phyloP scores from a whole-genome alignment of 1,140 invertebrate species.

The Neodiprion lecontei region DNA sequence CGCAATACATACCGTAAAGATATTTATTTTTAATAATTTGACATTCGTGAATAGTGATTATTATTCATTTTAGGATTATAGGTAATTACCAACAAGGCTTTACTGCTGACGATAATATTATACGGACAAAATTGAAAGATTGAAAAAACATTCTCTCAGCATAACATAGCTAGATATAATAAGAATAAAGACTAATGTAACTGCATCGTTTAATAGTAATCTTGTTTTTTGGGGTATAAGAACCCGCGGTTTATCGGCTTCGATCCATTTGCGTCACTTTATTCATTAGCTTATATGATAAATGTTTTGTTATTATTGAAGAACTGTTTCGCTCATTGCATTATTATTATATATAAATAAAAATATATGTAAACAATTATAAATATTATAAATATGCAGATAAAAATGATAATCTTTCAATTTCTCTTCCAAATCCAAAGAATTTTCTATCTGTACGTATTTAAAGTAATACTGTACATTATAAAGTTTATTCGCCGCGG shows the following conservation, averaged over 20 bases:
- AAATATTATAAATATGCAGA: conserved; percentile 40
- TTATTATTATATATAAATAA: conserved; percentile 28
- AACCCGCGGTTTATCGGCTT: conserved; percentile 32
- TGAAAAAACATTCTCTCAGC: conserved; percentile 9
- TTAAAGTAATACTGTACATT: too few relatives aligned
- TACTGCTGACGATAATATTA: background rate
- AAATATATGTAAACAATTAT: conserved; percentile 29
- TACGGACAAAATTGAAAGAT: background rate
- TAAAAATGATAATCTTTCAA: background rate
- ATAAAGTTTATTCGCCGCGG: too few relatives aligned
- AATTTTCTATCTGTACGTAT: background rate
- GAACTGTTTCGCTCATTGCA: conserved; percentile 42
- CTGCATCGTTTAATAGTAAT: conserved; percentile 33
- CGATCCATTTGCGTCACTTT: conserved; percentile 22
- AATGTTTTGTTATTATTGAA: conserved; percentile 40
- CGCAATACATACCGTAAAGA: background rate
- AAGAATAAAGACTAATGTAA: conserved; percentile 4
- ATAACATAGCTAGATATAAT: conserved; percentile 23
- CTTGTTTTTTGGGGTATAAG: conserved; percentile 39
- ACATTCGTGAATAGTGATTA: conserved; percentile 31
- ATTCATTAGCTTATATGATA: conserved; percentile 11
- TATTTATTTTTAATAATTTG: conserved; percentile 10
- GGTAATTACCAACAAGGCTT: background rate
- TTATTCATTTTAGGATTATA: conserved; percentile 28
- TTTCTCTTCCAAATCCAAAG: conserved; percentile 15